Percentiles rank a stretch among this genome's conserved stretches.
Conservation (phyloP, 2,888 invertebrate species). For the Ochropacha duplaris region DNA sequence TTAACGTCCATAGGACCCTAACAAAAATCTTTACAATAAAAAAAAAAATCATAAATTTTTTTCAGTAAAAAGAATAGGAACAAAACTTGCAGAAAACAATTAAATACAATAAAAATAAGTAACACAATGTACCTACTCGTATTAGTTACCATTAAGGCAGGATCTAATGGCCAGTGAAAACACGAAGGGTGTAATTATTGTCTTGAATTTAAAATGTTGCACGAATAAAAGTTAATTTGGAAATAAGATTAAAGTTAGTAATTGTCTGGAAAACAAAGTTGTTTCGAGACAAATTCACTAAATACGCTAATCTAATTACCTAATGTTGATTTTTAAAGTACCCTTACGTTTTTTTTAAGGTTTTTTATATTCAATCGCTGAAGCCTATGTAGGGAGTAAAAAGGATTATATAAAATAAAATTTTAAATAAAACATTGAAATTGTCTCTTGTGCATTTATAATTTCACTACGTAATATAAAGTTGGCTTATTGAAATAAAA, state of each 20-base stretch:
- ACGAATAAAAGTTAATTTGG: neutral
- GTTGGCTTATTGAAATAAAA: too few species aligned
- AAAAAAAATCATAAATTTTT: too few species aligned
- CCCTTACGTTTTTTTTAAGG: too few species aligned
- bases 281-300: neutral
- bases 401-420: too few species aligned
- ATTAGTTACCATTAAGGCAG: constrained; percentile 5
- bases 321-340: constrained; percentile 2
- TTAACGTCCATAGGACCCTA: too few species aligned
- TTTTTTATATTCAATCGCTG: too few species aligned
- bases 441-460: too few species aligned
- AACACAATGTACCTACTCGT: neutral
- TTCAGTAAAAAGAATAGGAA: too few species aligned
- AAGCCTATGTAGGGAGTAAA: too few species aligned
- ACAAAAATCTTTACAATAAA: too few species aligned
- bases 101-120: neutral
- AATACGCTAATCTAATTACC: neutral
- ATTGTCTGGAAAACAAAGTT: neutral
- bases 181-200: constrained; percentile 16
- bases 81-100: neutral
- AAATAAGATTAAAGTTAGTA: neutral
- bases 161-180: constrained; percentile 8
- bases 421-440: too few species aligned
- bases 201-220: constrained; percentile 24
- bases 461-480: too few species aligned